Evolutionary conservation across 2,113 vertebrate species (phyloP).

Genomic region (Oreochromis spilurus): DNA sequence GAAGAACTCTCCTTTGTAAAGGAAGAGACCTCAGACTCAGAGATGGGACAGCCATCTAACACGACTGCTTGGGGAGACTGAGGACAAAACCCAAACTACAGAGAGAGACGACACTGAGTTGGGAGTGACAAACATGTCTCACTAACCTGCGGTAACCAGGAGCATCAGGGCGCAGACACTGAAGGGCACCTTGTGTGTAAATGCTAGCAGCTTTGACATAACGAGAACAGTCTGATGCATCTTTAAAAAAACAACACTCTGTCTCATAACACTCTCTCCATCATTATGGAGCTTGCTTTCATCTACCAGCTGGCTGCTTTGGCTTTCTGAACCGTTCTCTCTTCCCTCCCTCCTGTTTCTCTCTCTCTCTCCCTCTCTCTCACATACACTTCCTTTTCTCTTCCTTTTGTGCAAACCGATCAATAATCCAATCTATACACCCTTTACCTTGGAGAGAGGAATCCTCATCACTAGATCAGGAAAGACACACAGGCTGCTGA

Average conservation of each 20-base stretch:
- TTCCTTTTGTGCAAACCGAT: neutral
- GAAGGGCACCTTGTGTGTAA: neutral
- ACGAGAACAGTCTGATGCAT: neutral
- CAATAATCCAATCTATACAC: constrained; percentile 4
- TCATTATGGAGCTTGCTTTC: neutral
- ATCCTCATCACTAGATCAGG: neutral
- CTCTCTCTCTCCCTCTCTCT: neutral
- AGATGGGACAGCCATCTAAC: neutral
- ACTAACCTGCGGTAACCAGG: neutral
- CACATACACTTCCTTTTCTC: neutral
- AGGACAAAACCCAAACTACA: neutral
- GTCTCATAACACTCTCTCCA: neutral
- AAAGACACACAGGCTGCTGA: neutral
- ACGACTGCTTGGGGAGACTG: neutral
- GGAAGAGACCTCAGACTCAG: neutral
- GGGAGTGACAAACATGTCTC: neutral
- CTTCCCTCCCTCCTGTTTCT: neutral
- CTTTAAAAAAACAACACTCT: neutral
- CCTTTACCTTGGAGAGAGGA: neutral
- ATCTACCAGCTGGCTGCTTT: neutral
- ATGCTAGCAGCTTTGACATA: neutral
- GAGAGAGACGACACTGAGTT: neutral
- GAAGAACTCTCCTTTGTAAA: neutral
- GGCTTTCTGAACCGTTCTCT: neutral
- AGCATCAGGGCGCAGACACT: neutral